Evolutionary conservation across 2,113 vertebrate genomes (phyloP), one percentile per base, ranked within the genome.

Genomic region (Psittacus erithacus): DNA sequence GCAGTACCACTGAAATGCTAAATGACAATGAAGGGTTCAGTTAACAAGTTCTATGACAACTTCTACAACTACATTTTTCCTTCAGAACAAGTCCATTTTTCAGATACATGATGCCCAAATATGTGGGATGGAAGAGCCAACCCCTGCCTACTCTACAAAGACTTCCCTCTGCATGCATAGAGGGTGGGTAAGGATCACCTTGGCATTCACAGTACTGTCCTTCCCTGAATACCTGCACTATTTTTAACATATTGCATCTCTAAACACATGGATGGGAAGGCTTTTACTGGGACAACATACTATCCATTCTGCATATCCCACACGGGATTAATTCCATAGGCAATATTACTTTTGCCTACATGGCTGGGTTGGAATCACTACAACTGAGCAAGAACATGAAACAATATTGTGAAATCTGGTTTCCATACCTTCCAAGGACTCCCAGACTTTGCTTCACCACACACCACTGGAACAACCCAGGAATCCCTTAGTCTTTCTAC

Each of bases 1-100:
- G 90, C 93, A 96, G 65, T 55, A 93, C 29, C 76, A 91, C 71
- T 93, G 95, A 96, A 97, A 96, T 94, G 92, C 84, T 94, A 95
- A 79, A 86, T 46, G 84, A 94, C 94, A 86, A 64, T 17, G 80
- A 88, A 91, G 29, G 82, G 64, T 92, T 96, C 86, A 69, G 59
- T 77, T 63, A 44, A 91, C 65, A 64, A 78, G 35, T 73, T 75
- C 81, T 89, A 95, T 4, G 33, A 82, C 68, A 81, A 93, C 50
- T 68, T 73, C 82, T 90, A 90, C 49, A 77, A 93, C 89, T 93
- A 94, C 92, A 78, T 52, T 88, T 87, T 93, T 92, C 80, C 55
- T 92, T 86, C 85, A 81, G 82, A 94, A 76, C 31, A 76, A 90
- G 44, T 25, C 86, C 95, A 86, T 39, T 82, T 91, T 73, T 17